Base-by-base conservation (phyloP, 2,113 vertebrate genomes). In the Hemichromis elongatus region DNA sequence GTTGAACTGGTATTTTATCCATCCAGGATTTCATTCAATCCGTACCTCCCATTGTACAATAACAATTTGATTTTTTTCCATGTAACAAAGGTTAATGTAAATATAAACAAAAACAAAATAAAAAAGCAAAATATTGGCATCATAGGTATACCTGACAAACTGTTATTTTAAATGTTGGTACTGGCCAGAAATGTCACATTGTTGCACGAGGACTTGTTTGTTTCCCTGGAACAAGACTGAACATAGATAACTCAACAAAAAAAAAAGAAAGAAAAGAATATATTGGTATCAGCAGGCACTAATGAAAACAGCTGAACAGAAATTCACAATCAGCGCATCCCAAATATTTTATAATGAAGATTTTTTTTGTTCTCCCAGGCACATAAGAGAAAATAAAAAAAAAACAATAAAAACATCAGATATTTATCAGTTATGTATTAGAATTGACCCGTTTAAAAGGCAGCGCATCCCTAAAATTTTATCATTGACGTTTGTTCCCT, bases 241-340 rank as follows among this genome's bases (percentile, higher is more conserved):
- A 19, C 0, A 28, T 30, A 28, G 50, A 73, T 28, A 73, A 28
- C 24, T 30, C 10, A 1, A n/a, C n/a, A n/a, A n/a, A 30, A 19
- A 70, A 55, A 16, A 45, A 73, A 8, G 2, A 26, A 28, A 50
- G 9, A 30, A 73, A 30, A 30, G n/a, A 50, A 28, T 28, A 19
- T 26, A 73, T 2, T 19, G 42, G 9, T 45, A 50, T 75, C 2
- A 0, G 0, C 10, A 50, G 2, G 1, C 18, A 16, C 2, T 50
- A 5, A 47, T 47, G 28, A 28, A 28, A 28, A 28, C 10, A 47
- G 28, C 8, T 42, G 42, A 24, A 18, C 24, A 28, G 42, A 73
- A 28, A 47, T 73, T 53, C 9, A 50, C 68, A 73, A 19, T 73
- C 4, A 30, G 14, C 3, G 6, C 68, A 73, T 47, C 2, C 0